Percentiles rank a stretch among this genome's conserved stretches.
Evolutionary conservation across 2,113 vertebrate species (phyloP).

Genomic region (Oncorhynchus tshawytscha): DNA sequence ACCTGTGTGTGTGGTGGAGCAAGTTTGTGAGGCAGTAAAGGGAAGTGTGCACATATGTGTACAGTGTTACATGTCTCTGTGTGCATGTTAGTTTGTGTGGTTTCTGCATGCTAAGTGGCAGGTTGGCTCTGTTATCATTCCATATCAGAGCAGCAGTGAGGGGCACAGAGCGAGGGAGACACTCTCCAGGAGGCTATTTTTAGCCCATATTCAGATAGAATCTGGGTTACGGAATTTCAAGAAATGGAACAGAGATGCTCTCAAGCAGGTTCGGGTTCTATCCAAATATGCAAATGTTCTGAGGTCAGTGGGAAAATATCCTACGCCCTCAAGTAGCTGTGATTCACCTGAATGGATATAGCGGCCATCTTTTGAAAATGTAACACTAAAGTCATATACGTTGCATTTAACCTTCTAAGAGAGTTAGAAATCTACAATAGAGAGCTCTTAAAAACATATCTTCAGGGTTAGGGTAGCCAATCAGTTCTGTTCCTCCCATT

Average conservation of each 20-base stretch:
- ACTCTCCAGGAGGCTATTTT: neutral
- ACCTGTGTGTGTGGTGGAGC: neutral
- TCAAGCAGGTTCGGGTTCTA: neutral
- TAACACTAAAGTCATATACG: neutral
- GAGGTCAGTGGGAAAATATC: neutral
- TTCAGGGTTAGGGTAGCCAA: no score
- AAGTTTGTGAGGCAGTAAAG: neutral
- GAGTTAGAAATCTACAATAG: no score
- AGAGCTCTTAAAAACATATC: no score
- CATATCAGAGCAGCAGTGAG: neutral
- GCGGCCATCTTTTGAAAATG: neutral
- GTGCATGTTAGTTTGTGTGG: neutral
- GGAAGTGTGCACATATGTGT: neutral
- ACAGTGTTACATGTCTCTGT: neutral
- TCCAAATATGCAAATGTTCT: neutral
- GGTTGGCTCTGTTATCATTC: neutral
- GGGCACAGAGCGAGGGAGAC: neutral
- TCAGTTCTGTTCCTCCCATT: no score
- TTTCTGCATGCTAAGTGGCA: neutral
- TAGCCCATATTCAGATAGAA: constrained; percentile 10
- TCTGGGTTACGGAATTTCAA: constrained; percentile 7
- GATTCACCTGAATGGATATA: neutral
- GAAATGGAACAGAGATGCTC: neutral
- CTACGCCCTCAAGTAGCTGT: neutral
- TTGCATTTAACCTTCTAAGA: neutral